Base-by-base conservation (phyloP, 2,113 vertebrate species). In the Callipepla squamata region DNA sequence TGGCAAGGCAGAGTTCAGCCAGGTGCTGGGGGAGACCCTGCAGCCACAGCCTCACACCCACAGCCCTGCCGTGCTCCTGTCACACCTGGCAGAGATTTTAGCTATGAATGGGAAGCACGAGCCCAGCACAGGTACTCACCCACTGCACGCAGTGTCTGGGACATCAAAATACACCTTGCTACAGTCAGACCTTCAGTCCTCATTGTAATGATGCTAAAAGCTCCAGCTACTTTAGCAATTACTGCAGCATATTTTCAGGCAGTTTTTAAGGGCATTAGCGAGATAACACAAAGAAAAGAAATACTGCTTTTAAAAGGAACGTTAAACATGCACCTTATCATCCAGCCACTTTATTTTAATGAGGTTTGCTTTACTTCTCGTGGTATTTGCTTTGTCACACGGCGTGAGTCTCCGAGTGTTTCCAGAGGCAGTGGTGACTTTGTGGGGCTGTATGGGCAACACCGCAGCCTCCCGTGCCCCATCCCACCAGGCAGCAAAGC, bases 281-380 rank as follows among this genome's bases (percentile, higher is more conserved):
- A 91, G 79, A 91, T 63, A 85, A 94, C 93, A 91, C 0, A 25
- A 76, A 79, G 70, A 81, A 83, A 89, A 89, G 47, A 72, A 83
- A 59, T n/a, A 68, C 28, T 67, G 80, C 83, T 79, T 87, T 67
- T 88, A 57, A 94, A 90, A 96, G 85, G 79, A 61, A 80, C 63
- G 85, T 80, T 67, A 91, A 91, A 90, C 82, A 72, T 70, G 51
- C 2, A 1, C 94, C 82, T 91, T 90, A 85, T 95, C 93, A 80
- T 47, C 72, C 85, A 65, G 85, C 76, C 87, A 91, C 93, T 96
- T 87, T 87, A 92, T 87, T 96, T 95, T 94, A 91, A 92, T 94
- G 93, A 95, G 91, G 72, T 90, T 93, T 94, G 87, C 59, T 95
- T 93, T 96, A 87, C 87, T 82, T 26, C 85, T 76, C 15, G 61